These are phyloP conservation scores for Aricia agestis DNA, from an alignment of 1,140 invertebrate species.

Conservation along the genomic window DNA sequence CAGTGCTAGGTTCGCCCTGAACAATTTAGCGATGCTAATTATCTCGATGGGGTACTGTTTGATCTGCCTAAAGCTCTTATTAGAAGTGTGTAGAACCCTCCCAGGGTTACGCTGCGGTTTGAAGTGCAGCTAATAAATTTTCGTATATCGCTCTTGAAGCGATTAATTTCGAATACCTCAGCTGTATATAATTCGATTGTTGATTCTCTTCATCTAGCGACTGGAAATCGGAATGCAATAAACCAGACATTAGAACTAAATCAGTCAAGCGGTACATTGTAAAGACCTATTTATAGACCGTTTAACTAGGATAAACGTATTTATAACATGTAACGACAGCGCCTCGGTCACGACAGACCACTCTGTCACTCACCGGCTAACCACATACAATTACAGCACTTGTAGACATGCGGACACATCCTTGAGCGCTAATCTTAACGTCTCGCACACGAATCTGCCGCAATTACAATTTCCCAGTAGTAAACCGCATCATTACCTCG, in stretches of 20 bases:
- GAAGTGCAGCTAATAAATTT: no score
- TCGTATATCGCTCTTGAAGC: no score
- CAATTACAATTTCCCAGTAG: slow-evolving; percentile 18
- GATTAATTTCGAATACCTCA: neutral
- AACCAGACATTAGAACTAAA: neutral
- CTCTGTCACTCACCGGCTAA: slow-evolving; percentile 34
- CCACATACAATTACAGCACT: slow-evolving; percentile 32
- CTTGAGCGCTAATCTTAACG: slow-evolving; percentile 25
- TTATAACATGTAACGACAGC: slow-evolving; percentile 26
- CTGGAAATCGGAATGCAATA: neutral
- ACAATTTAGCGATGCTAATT: neutral
- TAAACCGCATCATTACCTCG: slow-evolving; percentile 15
- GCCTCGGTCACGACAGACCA: slow-evolving; percentile 33
- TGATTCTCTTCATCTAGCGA: neutral
- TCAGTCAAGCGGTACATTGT: neutral
- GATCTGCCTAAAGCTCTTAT: no score
- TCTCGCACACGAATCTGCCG: slow-evolving; percentile 16
- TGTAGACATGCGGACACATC: slow-evolving; percentile 30
- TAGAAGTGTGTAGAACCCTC: no score
- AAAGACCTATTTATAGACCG: neutral
- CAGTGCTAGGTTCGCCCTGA: neutral
- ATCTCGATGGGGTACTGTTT: neutral
- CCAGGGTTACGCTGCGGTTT: no score
- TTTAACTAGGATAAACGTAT: slow-evolving; percentile 3
- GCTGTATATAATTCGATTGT: neutral